These are phyloP conservation scores for Lepilemur septentrionalis DNA, from an alignment of 2,797 vertebrate species.

Conservation along the genomic window DNA sequence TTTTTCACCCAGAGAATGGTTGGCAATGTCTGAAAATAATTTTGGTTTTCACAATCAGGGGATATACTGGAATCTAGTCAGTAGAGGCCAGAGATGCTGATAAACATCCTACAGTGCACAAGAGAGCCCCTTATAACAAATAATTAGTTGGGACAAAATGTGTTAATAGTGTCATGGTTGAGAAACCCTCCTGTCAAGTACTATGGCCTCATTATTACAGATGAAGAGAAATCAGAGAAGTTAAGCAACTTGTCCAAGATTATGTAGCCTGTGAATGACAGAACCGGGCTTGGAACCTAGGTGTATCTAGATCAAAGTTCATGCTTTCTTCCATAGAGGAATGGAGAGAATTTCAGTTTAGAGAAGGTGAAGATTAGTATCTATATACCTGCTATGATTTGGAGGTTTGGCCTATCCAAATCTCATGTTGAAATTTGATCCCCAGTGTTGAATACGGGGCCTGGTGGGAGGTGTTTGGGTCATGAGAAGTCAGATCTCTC, in stretches of 20 bases:
- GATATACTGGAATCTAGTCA: neutral
- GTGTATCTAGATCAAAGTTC: neutral
- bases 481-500: no score
- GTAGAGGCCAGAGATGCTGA: neutral
- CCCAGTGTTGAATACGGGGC: no score
- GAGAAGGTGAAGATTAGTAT: neutral
- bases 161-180: neutral
- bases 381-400: neutral
- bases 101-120: neutral
- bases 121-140: neutral
- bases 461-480: no score
- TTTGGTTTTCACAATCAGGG: neutral
- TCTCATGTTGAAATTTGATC: no score
- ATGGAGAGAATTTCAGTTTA: neutral
- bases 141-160: neutral
- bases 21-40: neutral
- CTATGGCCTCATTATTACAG: neutral
- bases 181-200: neutral
- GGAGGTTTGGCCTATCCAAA: no score
- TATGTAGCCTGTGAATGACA: neutral
- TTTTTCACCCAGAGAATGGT: neutral
- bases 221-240: neutral
- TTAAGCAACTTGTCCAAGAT: neutral
- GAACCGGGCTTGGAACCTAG: neutral
- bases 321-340: neutral